Conservation (phyloP, 2,797 vertebrate species). For the Eremophila alpestris region DNA sequence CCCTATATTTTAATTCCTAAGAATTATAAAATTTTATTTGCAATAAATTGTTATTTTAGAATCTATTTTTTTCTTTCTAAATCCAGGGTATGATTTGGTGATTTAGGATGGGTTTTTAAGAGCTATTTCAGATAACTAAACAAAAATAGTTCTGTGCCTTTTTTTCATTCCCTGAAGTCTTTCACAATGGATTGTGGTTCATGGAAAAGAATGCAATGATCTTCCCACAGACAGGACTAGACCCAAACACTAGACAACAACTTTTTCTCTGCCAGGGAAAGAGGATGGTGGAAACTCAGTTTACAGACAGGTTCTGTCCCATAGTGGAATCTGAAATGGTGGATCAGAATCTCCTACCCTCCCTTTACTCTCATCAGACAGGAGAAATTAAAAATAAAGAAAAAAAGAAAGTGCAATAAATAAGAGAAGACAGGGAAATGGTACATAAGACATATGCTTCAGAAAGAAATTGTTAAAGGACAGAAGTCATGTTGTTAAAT, state of each 20-base stretch:
- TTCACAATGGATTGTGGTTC: neutral
- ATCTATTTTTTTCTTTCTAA: neutral
- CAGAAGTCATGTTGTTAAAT: slow-evolving; percentile 57
- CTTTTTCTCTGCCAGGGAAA: neutral
- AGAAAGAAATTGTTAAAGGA: slow-evolving; percentile 56
- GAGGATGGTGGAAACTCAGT: neutral
- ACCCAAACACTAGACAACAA: neutral
- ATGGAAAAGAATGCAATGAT: neutral
- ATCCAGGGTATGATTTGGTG: rapidly evolving
- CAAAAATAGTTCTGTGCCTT: neutral
- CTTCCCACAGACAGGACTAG: neutral
- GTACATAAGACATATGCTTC: slow-evolving; percentile 28
- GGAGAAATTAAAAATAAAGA: neutral
- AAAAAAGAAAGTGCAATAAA: neutral
- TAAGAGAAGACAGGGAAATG: slow-evolving; percentile 6
- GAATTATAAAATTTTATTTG: neutral
- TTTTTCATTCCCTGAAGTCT: neutral
- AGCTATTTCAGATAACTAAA: neutral
- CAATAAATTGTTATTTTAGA: neutral
- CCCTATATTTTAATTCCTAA: neutral
- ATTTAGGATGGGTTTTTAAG: rapidly evolving
- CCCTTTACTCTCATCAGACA: neutral
- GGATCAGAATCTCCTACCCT: neutral
- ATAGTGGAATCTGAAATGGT: slow-evolving; percentile 18
- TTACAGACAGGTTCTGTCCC: neutral